Base-by-base conservation (phyloP, 1,140 invertebrate species). In the Drosophila arawakana region DNA sequence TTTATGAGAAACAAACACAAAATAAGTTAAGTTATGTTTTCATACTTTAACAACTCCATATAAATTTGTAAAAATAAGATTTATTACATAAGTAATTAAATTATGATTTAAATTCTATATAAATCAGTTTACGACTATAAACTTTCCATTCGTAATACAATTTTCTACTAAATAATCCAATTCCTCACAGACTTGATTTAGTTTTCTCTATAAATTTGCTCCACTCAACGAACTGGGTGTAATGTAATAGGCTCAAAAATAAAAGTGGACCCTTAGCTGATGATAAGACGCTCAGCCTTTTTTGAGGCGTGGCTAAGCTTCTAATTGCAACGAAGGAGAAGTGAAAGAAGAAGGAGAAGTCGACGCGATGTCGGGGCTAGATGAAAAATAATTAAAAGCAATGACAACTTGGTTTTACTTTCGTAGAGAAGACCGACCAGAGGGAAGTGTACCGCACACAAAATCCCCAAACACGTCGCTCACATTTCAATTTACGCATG, bases 401-500 rank as follows among this genome's bases (percentile, higher is more conserved):
- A 90, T 81, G 81, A 82, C 81, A 77, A 86, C 77, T 85, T 77
- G 43, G 80, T 88, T 82, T 85, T 79, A 67, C 72, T 74, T 74
- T 72, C 43, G 37, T 37, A 50, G 18, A 69, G 35, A 43, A 30
- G 25, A 30, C 3, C 25, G 35, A 41, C 30, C 43, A 35, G 39
- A 35, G 25, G 39, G 25, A 34, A 39, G 39, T 30, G 25, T 37
- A 13, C 52, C 11, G 52, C 43, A 75, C 50, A 63, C 37, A 78
- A 89, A 30, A 89, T 89, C 84, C 84, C 84, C 84, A 89, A 88
- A 88, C 86, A 90, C 88, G 86, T 90, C 82, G 82, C 86, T 81
- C 82, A 86, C 86, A 91, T 90, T 90, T 90, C 86, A 90, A 90
- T 90, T 90, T 90, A 90, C 86, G 88, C 86, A 90, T 90, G 88